Conservation (phyloP, 2,888 invertebrate genomes). For the Campoletis raptor region DNA sequence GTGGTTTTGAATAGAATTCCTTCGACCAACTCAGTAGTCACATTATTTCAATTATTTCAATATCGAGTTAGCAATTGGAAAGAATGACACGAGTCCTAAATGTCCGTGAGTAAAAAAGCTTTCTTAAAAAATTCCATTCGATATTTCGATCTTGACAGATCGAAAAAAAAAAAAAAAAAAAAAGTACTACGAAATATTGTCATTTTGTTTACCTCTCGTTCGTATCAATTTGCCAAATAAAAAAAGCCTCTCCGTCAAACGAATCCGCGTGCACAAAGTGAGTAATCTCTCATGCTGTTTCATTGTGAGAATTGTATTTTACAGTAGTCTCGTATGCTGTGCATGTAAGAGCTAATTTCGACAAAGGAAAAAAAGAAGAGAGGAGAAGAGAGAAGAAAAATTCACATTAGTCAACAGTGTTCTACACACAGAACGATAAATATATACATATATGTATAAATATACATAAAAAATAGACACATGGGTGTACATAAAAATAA, state of each 20-base stretch:
- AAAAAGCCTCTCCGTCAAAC: conserved; percentile 30
- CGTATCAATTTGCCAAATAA: conserved; percentile 2
- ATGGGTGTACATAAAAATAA: conserved; percentile 1
- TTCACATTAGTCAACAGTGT: conserved; percentile 59
- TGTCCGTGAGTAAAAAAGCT: too few species aligned
- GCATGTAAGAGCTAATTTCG: conserved; percentile 60
- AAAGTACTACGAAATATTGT: not conserved
- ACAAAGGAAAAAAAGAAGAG: conserved; percentile 51
- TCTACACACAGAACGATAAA: not conserved
- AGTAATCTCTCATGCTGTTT: conserved; percentile 57
- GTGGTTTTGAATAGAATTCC: too few species aligned
- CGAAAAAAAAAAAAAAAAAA: too few species aligned
- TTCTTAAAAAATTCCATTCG: too few species aligned
- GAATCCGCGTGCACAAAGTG: conserved; percentile 36
- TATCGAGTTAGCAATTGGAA: too few species aligned
- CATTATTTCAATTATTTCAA: too few species aligned
- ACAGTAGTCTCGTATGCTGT: not conserved
- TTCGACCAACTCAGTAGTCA: too few species aligned
- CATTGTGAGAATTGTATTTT: conserved; percentile 46
- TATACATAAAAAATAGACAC: not conserved
- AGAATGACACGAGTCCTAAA: too few species aligned
- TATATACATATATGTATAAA: not conserved
- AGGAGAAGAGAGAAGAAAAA: conserved; percentile 26
- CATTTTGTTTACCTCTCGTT: not conserved
- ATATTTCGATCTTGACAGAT: too few species aligned